A percentile compares a stretch with the other conserved stretches of the same genome.
Conservation (phyloP, 1,140 invertebrate species). For the Bombyx mori region ASM3026992v2 NC_085130.1:1528001-1528500, state of each 20-base stretch:
- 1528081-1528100: background rate
- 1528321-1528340: too few relatives aligned
- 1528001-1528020: too few relatives aligned
- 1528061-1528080: slow-evolving; percentile 14
- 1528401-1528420: too few relatives aligned
- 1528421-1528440: background rate
- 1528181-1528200: slow-evolving; percentile 69
- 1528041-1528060: slow-evolving; percentile 8
- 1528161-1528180: slow-evolving; percentile 66
- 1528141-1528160: slow-evolving; percentile 46
- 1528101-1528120: too few relatives aligned
- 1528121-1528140: slow-evolving; percentile 5
- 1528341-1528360: too few relatives aligned
- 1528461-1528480: slow-evolving; percentile 4
- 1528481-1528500: background rate
- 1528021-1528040: too few relatives aligned
- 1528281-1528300: slow-evolving; percentile 23
- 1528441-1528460: background rate
- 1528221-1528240: slow-evolving; percentile 6
- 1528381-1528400: too few relatives aligned
- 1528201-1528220: slow-evolving; percentile 64
- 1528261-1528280: slow-evolving; percentile 43
- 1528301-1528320: slow-evolving; percentile 7
- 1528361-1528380: too few relatives aligned
- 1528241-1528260: slow-evolving; percentile 49